Base-by-base conservation (phyloP, 92 coral and sea anemone species). In the Epizoanthus fatuus region DNA sequence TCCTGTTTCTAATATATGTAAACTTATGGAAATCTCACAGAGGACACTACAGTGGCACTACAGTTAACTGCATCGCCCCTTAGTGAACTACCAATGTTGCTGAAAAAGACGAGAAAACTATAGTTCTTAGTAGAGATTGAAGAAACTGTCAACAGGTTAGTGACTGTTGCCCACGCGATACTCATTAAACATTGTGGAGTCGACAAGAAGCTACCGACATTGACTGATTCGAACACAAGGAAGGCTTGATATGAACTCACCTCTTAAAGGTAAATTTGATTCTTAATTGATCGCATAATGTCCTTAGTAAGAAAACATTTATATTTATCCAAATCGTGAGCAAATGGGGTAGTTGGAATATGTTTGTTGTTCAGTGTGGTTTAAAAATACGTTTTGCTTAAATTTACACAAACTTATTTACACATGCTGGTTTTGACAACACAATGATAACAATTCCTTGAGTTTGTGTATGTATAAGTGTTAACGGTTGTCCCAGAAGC, bases 211-310 rank as follows among this genome's bases (percentile, higher is more conserved):
- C 16, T 16, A 44, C 35, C 25, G 44, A 17, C 35, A 14, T 32
- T 14, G 13, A 15, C 4, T 8, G 12, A 17, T 22, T 13, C 29
- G 59, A 66, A 32, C 7, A 38, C 3, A 37, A 49, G n/a, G 17
- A 3, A 35, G 17, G 63, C 45, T 25, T 44, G 14, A 11, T 7
- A 74, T 74, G 79, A 74, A 54, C 45, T 53, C 79, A 25, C 0
- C 35, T 1, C 29, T 54, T 8, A 74, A 53, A 53, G 79, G 79
- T 74, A 74, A 74, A 74, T 62, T 53, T 53, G 63, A 74, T 74
- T 74, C 51, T 20, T 53, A 44, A 14, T 74, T 25, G 38, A 55
- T 74, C 56, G 58, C 62, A 74, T 74, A 74, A 74, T 74, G 44
- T 44, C 14, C 29, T 2, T 40, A 13, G 47, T 29, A 53, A 54